These are phyloP conservation scores for Triplophysa siluroides DNA, from an alignment of 2,113 vertebrate genomes.

Conservation along the genomic window DNA sequence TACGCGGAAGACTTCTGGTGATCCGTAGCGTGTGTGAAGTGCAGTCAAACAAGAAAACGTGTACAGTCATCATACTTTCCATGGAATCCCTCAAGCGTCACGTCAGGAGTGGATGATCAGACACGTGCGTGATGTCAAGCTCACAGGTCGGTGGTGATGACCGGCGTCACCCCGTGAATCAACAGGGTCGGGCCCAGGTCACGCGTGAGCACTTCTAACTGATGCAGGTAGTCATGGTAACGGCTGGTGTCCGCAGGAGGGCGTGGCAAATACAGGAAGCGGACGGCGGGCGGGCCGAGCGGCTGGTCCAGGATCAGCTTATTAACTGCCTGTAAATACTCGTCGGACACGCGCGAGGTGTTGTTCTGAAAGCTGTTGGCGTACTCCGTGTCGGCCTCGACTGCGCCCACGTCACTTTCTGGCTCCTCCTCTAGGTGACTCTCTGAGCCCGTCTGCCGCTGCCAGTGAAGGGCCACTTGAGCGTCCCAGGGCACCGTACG, in stretches of 20 bases:
- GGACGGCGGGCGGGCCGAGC: slow-evolving; percentile 70
- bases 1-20: neutral
- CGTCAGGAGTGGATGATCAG: neutral
- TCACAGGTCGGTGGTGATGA: slow-evolving; percentile 90
- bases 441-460: slow-evolving; percentile 63
- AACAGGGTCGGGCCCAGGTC: slow-evolving; percentile 88
- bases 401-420: slow-evolving; percentile 27
- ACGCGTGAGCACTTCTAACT: slow-evolving; percentile 83
- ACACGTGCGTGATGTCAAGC: neutral
- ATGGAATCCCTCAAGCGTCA: neutral
- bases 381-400: slow-evolving; percentile 61
- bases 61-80: too few relatives aligned
- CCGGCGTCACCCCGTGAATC: slow-evolving; percentile 87
- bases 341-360: slow-evolving; percentile 76
- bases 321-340: slow-evolving; percentile 84
- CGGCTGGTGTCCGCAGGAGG: slow-evolving; percentile 83
- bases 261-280: slow-evolving; percentile 87
- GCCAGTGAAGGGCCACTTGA: slow-evolving; percentile 86
- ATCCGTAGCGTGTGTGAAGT: neutral
- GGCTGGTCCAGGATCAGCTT: slow-evolving; percentile 79
- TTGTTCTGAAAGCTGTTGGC: slow-evolving; percentile 82
- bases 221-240: slow-evolving; percentile 81
- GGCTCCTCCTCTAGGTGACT: neutral
- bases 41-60: neutral
- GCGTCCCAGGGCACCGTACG: slow-evolving; percentile 83